Evolutionary conservation across 2,888 invertebrate genomes (phyloP).

Genomic region (Plagiodera versicolora): DNA sequence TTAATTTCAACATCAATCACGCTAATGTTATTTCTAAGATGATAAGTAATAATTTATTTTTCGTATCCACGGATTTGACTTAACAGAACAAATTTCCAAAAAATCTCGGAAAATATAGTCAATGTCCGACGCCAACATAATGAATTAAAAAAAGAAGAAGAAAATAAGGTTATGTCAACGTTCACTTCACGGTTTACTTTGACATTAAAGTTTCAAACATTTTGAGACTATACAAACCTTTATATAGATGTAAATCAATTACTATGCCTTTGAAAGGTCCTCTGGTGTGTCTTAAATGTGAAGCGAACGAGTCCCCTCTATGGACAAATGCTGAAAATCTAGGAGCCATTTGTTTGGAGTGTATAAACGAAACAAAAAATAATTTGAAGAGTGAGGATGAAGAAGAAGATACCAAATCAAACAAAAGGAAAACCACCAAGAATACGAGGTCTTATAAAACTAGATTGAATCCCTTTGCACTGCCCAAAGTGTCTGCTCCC

Average conservation of each 20-base stretch:
- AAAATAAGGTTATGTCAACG: no score
- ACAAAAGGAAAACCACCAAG: slow-evolving; percentile 63
- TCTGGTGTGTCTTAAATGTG: slow-evolving; percentile 74
- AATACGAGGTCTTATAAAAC: slow-evolving; percentile 58
- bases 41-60: no score
- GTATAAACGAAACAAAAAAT: slow-evolving; percentile 62
- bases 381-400: slow-evolving; percentile 48
- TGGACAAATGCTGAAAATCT: slow-evolving; percentile 73
- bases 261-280: slow-evolving; percentile 56
- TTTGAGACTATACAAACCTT: not conserved
- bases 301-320: slow-evolving; percentile 67
- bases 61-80: no score
- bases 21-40: no score
- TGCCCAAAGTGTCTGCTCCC: slow-evolving; percentile 54
- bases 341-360: slow-evolving; percentile 77
- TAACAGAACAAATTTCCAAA: no score
- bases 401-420: slow-evolving; percentile 58
- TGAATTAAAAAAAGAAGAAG: no score
- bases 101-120: no score
- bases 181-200: no score
- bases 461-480: slow-evolving; percentile 53
- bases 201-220: no score
- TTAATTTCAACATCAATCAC: no score
- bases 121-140: no score
- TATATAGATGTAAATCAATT: not conserved